Base-by-base conservation (phyloP, 2,888 invertebrate genomes). In the Leucophenga montana region DNA sequence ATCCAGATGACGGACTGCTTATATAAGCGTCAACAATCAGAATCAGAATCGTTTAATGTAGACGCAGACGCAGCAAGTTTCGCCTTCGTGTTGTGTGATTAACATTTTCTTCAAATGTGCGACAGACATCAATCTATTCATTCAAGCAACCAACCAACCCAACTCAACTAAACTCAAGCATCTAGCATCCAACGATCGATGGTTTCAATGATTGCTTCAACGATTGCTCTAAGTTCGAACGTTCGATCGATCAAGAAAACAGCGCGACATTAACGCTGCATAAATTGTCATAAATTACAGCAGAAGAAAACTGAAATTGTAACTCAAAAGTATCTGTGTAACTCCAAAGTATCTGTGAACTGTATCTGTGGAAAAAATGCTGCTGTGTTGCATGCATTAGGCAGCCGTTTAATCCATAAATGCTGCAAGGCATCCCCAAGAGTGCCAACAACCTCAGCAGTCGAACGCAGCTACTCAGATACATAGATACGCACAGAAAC, bases 281-380 rank as follows among this genome's bases (percentile, higher is more conserved):
- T 87, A 87, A 81, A 87, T 87, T 87, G 86, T 83, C 86, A 86
- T 87, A 87, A 85, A 85, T 86, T 87, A 87, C 82, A 77, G 70
- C n/a, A 69, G 72, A 75, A 75, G 71, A 39, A 39, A 39, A 22
- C 59, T 27, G 22, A 48, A 64, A 64, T 61, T 59, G 48, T 50
- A 68, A 50, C 71, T 33, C 64, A 48, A 46, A 56, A 44, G 62
- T 46, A 22, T 44, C 22, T 46, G 22, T 13, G 62, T 46, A 46
- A 8, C 39, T 5, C 39, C 1, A 39, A 39, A 18, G 39, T 44
- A 46, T 46, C 46, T 46, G 13, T 46, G 46, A 46, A n/a, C n/a
- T 46, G 46, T 46, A 3, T 2, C 46, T 13, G 14, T 4, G 2
- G 20, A 39, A 27, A 62, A 67, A 67, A 70, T 75, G 70, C 74